Base-by-base conservation (phyloP, 2,797 vertebrate species). In the Sebastes kiyomatsui region DNA sequence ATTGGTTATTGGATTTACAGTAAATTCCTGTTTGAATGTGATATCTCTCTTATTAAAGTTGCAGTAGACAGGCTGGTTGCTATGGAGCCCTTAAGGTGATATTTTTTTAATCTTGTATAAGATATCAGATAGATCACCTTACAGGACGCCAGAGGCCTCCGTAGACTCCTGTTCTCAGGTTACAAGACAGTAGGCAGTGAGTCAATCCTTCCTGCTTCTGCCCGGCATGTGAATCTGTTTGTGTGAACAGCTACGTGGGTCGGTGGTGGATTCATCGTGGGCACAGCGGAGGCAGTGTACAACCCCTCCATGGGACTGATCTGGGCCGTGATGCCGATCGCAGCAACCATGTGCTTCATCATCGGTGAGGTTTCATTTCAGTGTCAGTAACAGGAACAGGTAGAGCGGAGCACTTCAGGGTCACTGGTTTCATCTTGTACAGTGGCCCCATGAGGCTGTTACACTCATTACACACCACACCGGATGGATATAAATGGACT, bases 251-350 rank as follows among this genome's bases (percentile, higher is more conserved):
- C 96, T 27, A 96, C 94, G 1, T 96, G 95, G 95, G 95, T 96
- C 12, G 96, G 96, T 89, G 96, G 95, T 38, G 95, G 94, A 2
- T 96, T 96, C 80, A 95, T 96, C 35, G 93, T 95, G 13, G 95
- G 95, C 71, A 96, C 93, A 1, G 95, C 96, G 20, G 96, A 97
- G 89, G 94, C 94, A 0, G 89, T 96, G 69, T 96, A 96, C 75
- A 88, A 94, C 76, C 96, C 96, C 30, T 93, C 93, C 18, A 94
- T 94, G 93, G 96, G 96, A 12, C 84, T 96, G 1, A 28, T 94
- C 86, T 97, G 96, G 96, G 92, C 95, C 14, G 95, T 96, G 58
- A 95, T 94, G 62, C 95, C 95, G 0, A 52, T 94, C 60, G 89
- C 94, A 42, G 96, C 95, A 33, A 95, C 95, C 54, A 69, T 96